A percentile compares a stretch with the other conserved stretches of the same genome.
phyloP scores from a whole-genome alignment of 2,888 invertebrate genomes.

The Marasmarcha lunaedactyla region DNA sequence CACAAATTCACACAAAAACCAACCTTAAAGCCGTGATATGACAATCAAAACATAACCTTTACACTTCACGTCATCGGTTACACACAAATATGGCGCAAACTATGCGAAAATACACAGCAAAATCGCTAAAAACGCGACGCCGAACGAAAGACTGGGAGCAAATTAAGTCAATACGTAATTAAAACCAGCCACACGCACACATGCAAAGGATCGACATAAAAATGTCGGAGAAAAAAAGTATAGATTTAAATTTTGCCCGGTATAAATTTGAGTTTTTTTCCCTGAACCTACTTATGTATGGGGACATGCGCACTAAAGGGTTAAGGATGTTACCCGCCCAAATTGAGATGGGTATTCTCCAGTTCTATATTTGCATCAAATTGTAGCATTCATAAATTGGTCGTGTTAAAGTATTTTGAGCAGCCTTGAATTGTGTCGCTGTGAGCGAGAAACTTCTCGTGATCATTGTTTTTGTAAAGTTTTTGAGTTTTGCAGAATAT shows the following conservation, averaged over 20 bases:
- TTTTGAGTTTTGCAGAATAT: no score
- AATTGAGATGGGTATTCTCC: constrained; percentile 11
- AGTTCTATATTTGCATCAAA: neutral
- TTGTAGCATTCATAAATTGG: constrained; percentile 15
- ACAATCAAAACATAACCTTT: constrained; percentile 32
- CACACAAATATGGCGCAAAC: constrained; percentile 7
- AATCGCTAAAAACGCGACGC: constrained; percentile 17
- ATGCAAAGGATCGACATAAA: constrained; percentile 66
- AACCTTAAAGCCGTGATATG: constrained; percentile 13
- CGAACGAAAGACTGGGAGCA: constrained; percentile 30
- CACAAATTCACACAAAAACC: constrained; percentile 38
- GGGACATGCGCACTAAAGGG: constrained; percentile 68
- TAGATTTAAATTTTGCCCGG: constrained; percentile 71
- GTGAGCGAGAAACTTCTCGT: constrained; percentile 7
- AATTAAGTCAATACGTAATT: constrained; percentile 72
- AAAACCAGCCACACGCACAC: constrained; percentile 64
- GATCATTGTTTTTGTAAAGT: no score
- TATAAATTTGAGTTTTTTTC: constrained; percentile 71
- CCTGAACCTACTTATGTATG: constrained; percentile 62
- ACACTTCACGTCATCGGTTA: constrained; percentile 10
- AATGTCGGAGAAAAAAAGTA: constrained; percentile 67
- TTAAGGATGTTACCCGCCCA: constrained; percentile 30
- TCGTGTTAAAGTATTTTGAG: constrained; percentile 24
- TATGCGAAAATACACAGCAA: constrained; percentile 15
- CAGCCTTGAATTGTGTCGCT: constrained; percentile 36